Conservation (phyloP, 30 jellyfish, hydroid and myxozoan genomes). For the Haliclystus octoradiatus region DNA sequence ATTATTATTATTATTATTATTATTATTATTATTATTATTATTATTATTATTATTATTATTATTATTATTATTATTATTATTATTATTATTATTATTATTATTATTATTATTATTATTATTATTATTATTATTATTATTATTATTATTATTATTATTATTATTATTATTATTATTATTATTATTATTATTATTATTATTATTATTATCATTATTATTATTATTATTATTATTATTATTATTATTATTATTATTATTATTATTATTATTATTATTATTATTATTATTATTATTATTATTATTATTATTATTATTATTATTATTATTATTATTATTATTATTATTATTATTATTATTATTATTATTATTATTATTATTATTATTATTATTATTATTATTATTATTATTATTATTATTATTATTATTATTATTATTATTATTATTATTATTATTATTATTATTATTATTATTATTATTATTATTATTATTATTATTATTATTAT, state of each 20-base stretch:
- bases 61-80: conserved; percentile 2
- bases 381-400: not conserved
- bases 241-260: not conserved
- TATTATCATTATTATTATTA: conserved; percentile 1
- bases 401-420: not conserved
- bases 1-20: conserved; percentile 2
- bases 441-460: not conserved
- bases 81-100: conserved; percentile 1
- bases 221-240: not conserved
- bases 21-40: conserved; percentile 3
- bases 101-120: not conserved
- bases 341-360: not conserved
- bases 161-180: not conserved
- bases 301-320: not conserved
- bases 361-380: not conserved
- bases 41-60: conserved; percentile 1
- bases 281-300: not conserved
- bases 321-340: not conserved
- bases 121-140: not conserved
- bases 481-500: not conserved
- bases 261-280: not conserved
- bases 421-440: not conserved
- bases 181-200: not conserved
- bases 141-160: not conserved
- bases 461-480: not conserved